Conservation (phyloP, 2,797 vertebrate species). For the Rhynchonycteris naso region DNA sequence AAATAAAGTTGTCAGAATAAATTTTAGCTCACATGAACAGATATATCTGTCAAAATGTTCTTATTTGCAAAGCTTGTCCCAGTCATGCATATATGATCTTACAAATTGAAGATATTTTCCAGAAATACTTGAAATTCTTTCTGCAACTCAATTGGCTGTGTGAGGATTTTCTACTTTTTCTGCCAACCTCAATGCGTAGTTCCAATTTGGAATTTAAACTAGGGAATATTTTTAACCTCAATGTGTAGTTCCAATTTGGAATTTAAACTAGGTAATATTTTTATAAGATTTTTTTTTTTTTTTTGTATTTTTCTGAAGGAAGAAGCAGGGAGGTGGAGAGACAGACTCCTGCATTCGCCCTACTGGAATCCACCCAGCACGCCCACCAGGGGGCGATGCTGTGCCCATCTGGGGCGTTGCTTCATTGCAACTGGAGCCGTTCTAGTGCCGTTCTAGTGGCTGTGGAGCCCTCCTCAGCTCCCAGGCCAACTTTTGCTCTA, state of each 20-base stretch:
- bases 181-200: conserved; percentile 45
- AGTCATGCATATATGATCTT: conserved; percentile 21
- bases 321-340: too few species aligned
- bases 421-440: too few species aligned
- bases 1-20: conserved; percentile 49
- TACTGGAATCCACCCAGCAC: too few species aligned
- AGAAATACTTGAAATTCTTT: conserved; percentile 75
- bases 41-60: conserved; percentile 61
- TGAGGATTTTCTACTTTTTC: conserved; percentile 67
- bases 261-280: conserved; percentile 44
- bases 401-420: too few species aligned
- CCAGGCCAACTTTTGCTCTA: too few species aligned
- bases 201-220: conserved; percentile 62
- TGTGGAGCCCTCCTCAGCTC: too few species aligned
- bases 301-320: too few species aligned
- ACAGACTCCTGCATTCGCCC: too few species aligned
- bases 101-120: conserved; percentile 56
- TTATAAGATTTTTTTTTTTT: too few species aligned
- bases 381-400: too few species aligned
- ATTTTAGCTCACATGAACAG: conserved; percentile 56
- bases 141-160: conserved; percentile 43
- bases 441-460: too few species aligned
- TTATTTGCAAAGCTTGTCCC: conserved; percentile 53
- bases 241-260: conserved; percentile 51
- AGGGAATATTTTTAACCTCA: conserved; percentile 47